A percentile compares a stretch with the other conserved stretches of the same genome.
phyloP scores from a whole-genome alignment of 2,113 vertebrate species.

The Dendropsophus ebraccatus region DNA sequence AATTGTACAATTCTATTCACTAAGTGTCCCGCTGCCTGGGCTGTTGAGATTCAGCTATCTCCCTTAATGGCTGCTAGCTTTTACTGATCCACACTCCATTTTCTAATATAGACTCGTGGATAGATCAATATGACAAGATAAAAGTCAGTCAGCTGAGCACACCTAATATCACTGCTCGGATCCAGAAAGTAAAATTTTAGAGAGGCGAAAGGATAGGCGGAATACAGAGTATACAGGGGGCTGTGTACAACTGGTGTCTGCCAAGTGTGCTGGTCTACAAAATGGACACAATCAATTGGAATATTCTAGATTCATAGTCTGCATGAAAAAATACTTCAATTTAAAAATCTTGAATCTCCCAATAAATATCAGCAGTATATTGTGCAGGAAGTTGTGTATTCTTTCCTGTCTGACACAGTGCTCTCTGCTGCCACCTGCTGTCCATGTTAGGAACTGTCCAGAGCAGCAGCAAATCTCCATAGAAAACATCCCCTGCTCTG shows the following conservation, averaged over 20 bases:
- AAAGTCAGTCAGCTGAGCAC: slow-evolving; percentile 72
- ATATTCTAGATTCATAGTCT: no score
- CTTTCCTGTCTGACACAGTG: no score
- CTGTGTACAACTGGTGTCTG: no score
- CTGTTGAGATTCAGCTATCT: slow-evolving; percentile 64
- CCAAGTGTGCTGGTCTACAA: background rate
- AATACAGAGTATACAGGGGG: background rate
- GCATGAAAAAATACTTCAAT: no score
- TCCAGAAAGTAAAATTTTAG: slow-evolving; percentile 65
- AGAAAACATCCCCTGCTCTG: no score
- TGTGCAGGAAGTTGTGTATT: no score
- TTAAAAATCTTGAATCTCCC: no score
- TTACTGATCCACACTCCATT: slow-evolving; percentile 70
- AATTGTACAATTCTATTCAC: slow-evolving; percentile 72
- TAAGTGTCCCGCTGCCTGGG: slow-evolving; percentile 65
- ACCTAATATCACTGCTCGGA: slow-evolving; percentile 70
- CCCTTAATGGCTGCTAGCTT: slow-evolving; percentile 72
- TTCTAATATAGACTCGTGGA: slow-evolving; percentile 76
- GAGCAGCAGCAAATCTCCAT: no score
- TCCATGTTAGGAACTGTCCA: no score
- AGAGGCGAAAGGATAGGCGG: slow-evolving; percentile 15
- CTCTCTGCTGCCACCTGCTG: no score
- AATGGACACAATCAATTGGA: no score
- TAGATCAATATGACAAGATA: slow-evolving; percentile 78
- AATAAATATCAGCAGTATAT: no score